A percentile compares a stretch with the other conserved stretches of the same genome.
phyloP scores from a whole-genome alignment of 1,140 invertebrate genomes.

The Drosophila ficusphila region DNA sequence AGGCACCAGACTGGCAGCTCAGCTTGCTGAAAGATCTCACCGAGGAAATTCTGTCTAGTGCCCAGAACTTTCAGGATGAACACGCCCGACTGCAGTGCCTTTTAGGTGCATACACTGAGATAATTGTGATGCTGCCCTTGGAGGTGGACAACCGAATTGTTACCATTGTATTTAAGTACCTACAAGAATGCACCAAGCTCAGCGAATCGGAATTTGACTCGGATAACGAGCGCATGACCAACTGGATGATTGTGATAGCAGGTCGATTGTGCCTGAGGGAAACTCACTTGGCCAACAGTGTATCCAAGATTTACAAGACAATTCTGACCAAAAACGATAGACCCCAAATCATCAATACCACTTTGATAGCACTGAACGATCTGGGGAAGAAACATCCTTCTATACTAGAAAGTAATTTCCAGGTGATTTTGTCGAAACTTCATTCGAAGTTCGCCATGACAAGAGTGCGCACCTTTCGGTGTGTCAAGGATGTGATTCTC shows the following conservation, averaged over 20 bases:
- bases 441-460: conserved; percentile 67
- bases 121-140: conserved; percentile 54
- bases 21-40: conserved; percentile 47
- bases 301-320: conserved; percentile 52
- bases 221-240: conserved; percentile 76
- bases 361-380: conserved; percentile 73
- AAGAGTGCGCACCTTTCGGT: conserved; percentile 73
- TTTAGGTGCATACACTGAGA: conserved; percentile 66
- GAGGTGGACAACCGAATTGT: conserved; percentile 41
- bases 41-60: conserved; percentile 5
- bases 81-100: conserved; percentile 52
- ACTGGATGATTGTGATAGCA: conserved; percentile 78
- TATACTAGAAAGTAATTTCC: conserved; percentile 71
- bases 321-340: conserved; percentile 72
- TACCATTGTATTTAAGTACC: conserved; percentile 64
- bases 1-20: conserved; percentile 39
- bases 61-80: conserved; percentile 50
- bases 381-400: conserved; percentile 74
- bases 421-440: conserved; percentile 66
- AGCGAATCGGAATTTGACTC: conserved; percentile 69
- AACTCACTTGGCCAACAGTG: conserved; percentile 35
- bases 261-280: conserved; percentile 68
- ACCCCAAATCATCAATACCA: conserved; percentile 77
- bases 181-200: conserved; percentile 58
- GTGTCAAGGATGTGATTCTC: conserved; percentile 76